phyloP scores from a whole-genome alignment of 1,140 invertebrate species.

The Ridgeia piscesae region DNA sequence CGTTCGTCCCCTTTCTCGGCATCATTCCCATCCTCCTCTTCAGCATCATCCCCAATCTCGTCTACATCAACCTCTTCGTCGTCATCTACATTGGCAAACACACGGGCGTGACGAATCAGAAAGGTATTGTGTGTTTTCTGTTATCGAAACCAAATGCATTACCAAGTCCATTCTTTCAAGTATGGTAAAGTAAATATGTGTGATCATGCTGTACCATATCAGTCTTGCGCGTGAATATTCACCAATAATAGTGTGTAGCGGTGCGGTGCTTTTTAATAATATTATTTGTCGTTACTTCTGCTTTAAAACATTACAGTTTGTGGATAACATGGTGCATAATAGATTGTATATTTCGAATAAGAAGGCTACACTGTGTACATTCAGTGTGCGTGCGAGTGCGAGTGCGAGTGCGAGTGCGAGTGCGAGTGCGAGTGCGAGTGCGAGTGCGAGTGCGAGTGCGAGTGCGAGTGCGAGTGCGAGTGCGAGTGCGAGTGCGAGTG shows the following conservation, averaged over 20 bases:
- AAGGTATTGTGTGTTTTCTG: too few species aligned
- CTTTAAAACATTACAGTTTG: neutral
- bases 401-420: too few species aligned
- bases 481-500: too few species aligned
- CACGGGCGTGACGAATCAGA: too few species aligned
- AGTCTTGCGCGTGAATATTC: too few species aligned
- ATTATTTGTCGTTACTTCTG: neutral
- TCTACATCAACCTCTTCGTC: neutral
- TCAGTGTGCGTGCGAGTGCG: too few species aligned
- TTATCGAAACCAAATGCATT: neutral
- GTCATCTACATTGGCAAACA: neutral
- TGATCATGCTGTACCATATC: too few species aligned
- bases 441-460: too few species aligned
- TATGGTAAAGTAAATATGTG: too few species aligned
- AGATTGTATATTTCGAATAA: neutral
- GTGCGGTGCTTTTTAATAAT: neutral
- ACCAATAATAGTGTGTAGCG: neutral
- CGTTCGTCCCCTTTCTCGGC: neutral
- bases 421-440: too few species aligned
- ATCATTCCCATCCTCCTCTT: neutral
- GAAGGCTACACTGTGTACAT: neutral
- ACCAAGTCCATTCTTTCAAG: neutral
- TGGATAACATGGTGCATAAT: neutral
- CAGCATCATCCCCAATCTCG: too few species aligned
- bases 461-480: too few species aligned